Percentiles rank a stretch among this genome's conserved stretches.
phyloP scores from a whole-genome alignment of 2,113 vertebrate species.

The Carassius carassius region DNA sequence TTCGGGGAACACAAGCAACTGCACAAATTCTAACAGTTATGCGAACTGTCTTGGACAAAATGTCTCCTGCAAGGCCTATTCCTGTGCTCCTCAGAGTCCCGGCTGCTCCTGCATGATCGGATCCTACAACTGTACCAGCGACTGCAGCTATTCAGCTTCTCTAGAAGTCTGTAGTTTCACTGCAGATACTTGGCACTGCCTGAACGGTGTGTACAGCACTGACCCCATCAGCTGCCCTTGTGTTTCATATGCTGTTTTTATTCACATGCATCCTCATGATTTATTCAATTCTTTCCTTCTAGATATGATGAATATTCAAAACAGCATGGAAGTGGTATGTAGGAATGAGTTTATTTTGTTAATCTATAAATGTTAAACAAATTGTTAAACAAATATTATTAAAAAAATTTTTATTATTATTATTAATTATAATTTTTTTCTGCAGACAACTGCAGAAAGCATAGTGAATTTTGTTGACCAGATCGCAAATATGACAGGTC shows the following conservation, averaged over 20 bases:
- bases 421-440: too few species aligned
- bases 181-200: background rate
- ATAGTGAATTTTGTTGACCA: background rate
- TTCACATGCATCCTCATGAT: background rate
- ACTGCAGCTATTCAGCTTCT: background rate
- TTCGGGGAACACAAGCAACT: background rate
- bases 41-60: background rate
- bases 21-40: background rate
- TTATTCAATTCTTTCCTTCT: background rate
- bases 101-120: slow-evolving; percentile 1
- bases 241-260: background rate
- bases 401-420: background rate
- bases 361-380: background rate
- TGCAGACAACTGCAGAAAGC: rapidly evolving
- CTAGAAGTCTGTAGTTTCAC: background rate
- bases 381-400: background rate
- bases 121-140: background rate
- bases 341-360: background rate
- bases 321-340: background rate
- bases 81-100: background rate
- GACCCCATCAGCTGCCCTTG: background rate
- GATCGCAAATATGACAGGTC: background rate
- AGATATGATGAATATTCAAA: background rate
- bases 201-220: background rate
- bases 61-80: background rate